phyloP scores from a whole-genome alignment of 30 jellyfish, hydroid and myxozoan genomes.

The Cassiopea xamachana region DNA sequence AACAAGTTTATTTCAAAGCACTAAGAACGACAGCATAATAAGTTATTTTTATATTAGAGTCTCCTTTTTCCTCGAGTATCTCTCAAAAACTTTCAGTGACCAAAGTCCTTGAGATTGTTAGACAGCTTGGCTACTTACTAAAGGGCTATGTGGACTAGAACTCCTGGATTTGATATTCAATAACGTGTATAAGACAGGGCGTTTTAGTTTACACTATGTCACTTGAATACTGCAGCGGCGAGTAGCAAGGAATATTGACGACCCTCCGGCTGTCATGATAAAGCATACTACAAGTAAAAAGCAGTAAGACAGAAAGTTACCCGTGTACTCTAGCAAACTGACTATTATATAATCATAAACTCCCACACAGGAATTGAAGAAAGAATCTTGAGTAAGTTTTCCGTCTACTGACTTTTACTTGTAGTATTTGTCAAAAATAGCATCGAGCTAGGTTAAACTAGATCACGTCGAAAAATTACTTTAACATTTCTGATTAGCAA shows the following conservation, averaged over 20 bases:
- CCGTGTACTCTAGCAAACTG: background rate
- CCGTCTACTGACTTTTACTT: background rate
- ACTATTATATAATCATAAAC: no score
- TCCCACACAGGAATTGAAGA: background rate
- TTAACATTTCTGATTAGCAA: conserved; percentile 19
- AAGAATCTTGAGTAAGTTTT: background rate
- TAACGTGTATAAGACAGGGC: no score
- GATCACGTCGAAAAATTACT: conserved; percentile 20
- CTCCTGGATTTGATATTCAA: no score
- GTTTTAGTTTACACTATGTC: background rate
- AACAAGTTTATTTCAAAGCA: no score
- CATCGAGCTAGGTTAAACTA: conserved; percentile 9
- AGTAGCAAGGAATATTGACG: background rate
- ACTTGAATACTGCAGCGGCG: background rate
- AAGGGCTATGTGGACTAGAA: no score
- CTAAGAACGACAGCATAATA: no score
- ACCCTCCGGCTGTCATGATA: background rate
- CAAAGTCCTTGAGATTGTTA: no score
- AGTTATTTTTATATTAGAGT: no score
- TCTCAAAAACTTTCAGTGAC: no score
- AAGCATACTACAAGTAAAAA: background rate
- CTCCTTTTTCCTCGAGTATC: no score
- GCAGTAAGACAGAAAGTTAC: background rate
- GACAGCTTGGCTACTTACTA: no score
- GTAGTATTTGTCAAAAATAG: conserved; percentile 26